Percentiles rank a stretch among this genome's conserved stretches.
phyloP scores from a whole-genome alignment of 2,113 vertebrate genomes.

The Eidolon helvum region DNA sequence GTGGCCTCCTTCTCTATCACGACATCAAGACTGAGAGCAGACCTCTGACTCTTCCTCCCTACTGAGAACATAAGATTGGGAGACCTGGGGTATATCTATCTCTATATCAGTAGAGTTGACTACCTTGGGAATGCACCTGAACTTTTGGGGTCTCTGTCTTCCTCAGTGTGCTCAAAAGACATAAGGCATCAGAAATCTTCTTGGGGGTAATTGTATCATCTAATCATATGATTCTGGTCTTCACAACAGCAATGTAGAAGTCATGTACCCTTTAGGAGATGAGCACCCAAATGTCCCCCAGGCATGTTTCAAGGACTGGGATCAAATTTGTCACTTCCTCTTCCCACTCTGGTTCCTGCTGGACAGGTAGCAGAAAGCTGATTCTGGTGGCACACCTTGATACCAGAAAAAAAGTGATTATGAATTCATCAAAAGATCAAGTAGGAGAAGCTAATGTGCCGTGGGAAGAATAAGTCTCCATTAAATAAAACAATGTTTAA shows the following conservation, averaged over 20 bases:
- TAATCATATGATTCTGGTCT: not conserved
- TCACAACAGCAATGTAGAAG: not conserved
- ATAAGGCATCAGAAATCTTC: not conserved
- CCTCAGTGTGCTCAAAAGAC: not conserved
- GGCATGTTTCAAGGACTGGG: not conserved
- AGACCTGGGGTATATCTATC: not conserved
- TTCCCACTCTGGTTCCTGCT: not conserved
- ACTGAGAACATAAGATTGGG: not conserved
- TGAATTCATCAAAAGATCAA: not conserved
- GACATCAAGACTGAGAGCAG: not conserved
- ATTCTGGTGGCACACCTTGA: not conserved
- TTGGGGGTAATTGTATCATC: not conserved
- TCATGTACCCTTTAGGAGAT: not conserved
- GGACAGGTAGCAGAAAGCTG: not conserved
- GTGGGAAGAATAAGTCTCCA: not conserved
- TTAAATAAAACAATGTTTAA: not conserved
- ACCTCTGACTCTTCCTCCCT: not conserved
- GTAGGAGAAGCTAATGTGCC: not conserved
- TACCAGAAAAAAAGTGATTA: not conserved
- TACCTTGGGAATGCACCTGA: not conserved
- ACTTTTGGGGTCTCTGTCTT: not conserved
- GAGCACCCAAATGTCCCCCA: not conserved
- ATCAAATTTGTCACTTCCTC: not conserved
- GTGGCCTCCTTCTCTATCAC: not conserved
- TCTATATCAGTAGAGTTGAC: not conserved